Percentiles rank a stretch among this genome's conserved stretches.
These are phyloP conservation scores for Platanista minor DNA, from an alignment of 2,113 vertebrate species.

Conservation along the genomic window DNA sequence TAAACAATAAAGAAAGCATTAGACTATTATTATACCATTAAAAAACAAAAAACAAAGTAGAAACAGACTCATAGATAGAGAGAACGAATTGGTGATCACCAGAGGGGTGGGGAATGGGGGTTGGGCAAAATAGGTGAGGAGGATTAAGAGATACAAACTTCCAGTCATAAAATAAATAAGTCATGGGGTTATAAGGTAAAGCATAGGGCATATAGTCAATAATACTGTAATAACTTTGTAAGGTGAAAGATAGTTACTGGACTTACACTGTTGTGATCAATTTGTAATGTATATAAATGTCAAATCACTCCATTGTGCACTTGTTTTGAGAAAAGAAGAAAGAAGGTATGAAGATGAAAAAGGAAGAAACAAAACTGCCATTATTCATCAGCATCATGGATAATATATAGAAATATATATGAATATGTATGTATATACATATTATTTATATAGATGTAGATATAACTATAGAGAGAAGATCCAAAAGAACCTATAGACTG, in stretches of 20 bases:
- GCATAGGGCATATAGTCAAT: not conserved
- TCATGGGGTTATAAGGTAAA: not conserved
- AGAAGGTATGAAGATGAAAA: not conserved
- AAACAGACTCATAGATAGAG: too few relatives aligned
- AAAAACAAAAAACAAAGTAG: too few relatives aligned
- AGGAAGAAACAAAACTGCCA: not conserved
- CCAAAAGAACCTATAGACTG: not conserved
- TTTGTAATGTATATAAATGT: not conserved
- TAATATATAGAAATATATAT: not conserved
- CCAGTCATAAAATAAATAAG: not conserved
- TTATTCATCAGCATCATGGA: not conserved
- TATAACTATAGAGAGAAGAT: not conserved
- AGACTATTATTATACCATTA: too few relatives aligned
- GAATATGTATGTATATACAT: not conserved
- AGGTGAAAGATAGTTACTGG: not conserved
- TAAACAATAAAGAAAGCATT: too few relatives aligned
- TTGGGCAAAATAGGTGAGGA: not conserved
- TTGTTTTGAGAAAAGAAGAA: too few relatives aligned
- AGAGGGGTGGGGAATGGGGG: fast-evolving
- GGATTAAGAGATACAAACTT: not conserved
- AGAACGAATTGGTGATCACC: not conserved
- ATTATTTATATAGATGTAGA: not conserved
- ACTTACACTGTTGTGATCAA: not conserved
- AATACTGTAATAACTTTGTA: not conserved
- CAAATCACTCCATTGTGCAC: not conserved